Conservation (phyloP, 1,140 invertebrate species). For the Brachionus asplanchnoidis region DNA sequence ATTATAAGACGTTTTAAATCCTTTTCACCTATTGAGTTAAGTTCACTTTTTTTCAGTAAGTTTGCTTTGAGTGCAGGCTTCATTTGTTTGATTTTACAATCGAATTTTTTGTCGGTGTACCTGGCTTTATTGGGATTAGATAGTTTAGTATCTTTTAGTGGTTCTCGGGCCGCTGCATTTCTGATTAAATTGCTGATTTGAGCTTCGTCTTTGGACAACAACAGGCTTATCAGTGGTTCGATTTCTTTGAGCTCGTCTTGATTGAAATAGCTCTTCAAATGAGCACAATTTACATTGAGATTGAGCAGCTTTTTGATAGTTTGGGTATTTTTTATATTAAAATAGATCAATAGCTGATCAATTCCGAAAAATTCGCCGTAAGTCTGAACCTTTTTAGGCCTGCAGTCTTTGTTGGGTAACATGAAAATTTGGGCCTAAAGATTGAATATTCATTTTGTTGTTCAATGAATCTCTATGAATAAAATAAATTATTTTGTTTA, state of each 20-base stretch:
- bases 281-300: background rate
- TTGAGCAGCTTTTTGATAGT: conserved; percentile 21
- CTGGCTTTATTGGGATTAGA: background rate
- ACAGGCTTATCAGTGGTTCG: background rate
- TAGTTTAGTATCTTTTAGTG: background rate
- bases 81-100: background rate
- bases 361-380: conserved; percentile 12
- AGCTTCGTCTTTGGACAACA: background rate
- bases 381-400: background rate
- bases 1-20: conserved; percentile 33
- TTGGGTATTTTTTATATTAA: conserved; percentile 28
- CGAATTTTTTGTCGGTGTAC: background rate
- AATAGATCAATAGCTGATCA: background rate
- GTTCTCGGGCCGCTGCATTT: background rate
- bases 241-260: conserved; percentile 34
- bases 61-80: background rate
- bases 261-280: conserved; percentile 19
- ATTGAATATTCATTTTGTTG: background rate
- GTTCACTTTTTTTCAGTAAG: background rate
- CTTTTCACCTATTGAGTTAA: conserved; percentile 23
- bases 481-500: no score
- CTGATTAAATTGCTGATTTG: background rate
- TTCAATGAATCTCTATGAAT: background rate
- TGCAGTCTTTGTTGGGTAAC: background rate
- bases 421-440: background rate